Evolutionary conservation across 2,797 vertebrate species (phyloP).

Genomic region (Argya squamiceps): DNA sequence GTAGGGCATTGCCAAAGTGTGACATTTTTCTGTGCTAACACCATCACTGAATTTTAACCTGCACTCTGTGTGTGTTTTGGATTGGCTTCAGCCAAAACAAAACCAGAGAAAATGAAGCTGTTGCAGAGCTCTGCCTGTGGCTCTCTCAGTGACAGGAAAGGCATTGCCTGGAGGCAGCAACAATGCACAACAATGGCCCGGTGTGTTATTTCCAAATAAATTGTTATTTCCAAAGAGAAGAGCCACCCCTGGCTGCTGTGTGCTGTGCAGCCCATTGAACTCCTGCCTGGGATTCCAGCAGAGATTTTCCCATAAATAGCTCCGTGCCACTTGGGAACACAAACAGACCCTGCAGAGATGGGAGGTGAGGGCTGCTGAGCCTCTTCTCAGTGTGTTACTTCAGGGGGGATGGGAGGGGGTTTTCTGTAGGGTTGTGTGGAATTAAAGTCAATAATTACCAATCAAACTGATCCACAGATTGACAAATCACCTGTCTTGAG

Average conservation of each 20-base stretch:
- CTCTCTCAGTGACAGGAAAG: neutral
- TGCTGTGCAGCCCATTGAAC: slow-evolving; percentile 43
- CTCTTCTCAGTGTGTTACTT: neutral
- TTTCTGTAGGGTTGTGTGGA: neutral
- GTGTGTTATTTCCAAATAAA: slow-evolving; percentile 50
- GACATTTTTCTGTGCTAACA: neutral
- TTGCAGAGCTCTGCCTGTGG: neutral
- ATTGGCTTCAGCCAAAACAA: neutral
- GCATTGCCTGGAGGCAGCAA: slow-evolving; percentile 5
- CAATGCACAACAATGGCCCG: slow-evolving; percentile 27
- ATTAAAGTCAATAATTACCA: neutral
- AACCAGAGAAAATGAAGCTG: neutral
- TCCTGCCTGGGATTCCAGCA: slow-evolving; percentile 53
- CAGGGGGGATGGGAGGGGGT: neutral
- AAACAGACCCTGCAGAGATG: slow-evolving; percentile 29
- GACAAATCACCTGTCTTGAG: neutral
- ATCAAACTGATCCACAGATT: neutral
- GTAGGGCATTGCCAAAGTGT: neutral
- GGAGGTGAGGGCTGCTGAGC: neutral
- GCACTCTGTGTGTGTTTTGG: neutral
- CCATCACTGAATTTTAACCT: neutral
- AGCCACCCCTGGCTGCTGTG: slow-evolving; percentile 11
- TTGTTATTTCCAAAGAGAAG: slow-evolving; percentile 65
- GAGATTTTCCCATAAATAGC: slow-evolving; percentile 67
- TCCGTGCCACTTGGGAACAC: slow-evolving; percentile 14